Percentiles rank a stretch among this genome's conserved stretches.
Conservation (phyloP, 2,888 invertebrate genomes). For the Tricholauxania praeusta region DNA sequence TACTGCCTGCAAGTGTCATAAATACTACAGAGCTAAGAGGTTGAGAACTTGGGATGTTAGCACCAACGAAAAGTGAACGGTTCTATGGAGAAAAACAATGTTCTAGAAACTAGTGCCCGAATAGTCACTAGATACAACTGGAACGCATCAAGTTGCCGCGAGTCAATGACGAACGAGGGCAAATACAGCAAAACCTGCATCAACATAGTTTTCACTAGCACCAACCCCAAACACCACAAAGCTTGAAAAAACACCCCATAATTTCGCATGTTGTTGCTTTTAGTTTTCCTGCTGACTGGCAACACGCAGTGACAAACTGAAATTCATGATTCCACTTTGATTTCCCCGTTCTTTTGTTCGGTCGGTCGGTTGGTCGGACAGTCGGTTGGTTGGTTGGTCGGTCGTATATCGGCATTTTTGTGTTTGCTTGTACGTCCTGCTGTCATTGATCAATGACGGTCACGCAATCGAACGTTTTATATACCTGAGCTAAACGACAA, state of each 20-base stretch:
- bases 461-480: constrained; percentile 46
- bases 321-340: constrained; percentile 6
- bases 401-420: not conserved
- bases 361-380: not conserved
- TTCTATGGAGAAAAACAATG: constrained; percentile 2
- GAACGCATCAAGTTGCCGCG: not conserved
- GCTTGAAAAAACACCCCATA: not conserved
- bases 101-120: constrained; percentile 11
- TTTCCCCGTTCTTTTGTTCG: not conserved
- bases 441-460: constrained; percentile 51
- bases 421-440: constrained; percentile 44
- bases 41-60: too few species aligned
- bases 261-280: too few species aligned
- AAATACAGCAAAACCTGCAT: constrained; percentile 46
- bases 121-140: constrained; percentile 4
- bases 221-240: not conserved
- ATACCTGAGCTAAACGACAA: not conserved
- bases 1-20: not conserved
- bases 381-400: not conserved
- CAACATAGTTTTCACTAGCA: constrained; percentile 43
- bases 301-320: constrained; percentile 16
- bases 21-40: too few species aligned
- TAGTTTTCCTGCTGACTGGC: not conserved
- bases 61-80: not conserved
- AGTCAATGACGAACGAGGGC: not conserved